A percentile compares a stretch with the other conserved stretches of the same genome.
Evolutionary conservation across 2,888 invertebrate genomes (phyloP).

Genomic region (Drosophila sordidapex): DNA sequence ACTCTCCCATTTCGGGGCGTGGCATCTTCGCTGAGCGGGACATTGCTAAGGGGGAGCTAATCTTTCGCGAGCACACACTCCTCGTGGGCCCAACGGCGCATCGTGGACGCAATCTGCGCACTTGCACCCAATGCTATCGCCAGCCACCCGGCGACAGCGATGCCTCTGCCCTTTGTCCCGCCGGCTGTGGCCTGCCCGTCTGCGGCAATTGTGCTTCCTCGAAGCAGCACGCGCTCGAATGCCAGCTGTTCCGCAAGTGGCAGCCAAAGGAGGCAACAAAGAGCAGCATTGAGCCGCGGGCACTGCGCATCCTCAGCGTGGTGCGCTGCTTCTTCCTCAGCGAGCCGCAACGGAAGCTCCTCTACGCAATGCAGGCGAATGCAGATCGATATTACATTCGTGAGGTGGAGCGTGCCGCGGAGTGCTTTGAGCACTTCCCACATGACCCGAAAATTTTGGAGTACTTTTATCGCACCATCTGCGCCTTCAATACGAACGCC

Average conservation of each 20-base stretch:
- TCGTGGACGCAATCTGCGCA: slow-evolving; percentile 85
- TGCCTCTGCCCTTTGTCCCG: slow-evolving; percentile 85
- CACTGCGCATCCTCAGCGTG: slow-evolving; percentile 81
- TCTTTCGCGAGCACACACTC: slow-evolving; percentile 90
- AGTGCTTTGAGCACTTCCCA: slow-evolving; percentile 83
- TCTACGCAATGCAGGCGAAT: slow-evolving; percentile 84
- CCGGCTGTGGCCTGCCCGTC: slow-evolving; percentile 89
- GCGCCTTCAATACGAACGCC: slow-evolving; percentile 84
- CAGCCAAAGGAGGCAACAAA: slow-evolving; percentile 84
- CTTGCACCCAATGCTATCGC: slow-evolving; percentile 89
- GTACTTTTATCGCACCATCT: slow-evolving; percentile 82
- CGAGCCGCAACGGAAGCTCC: slow-evolving; percentile 76
- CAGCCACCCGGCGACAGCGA: slow-evolving; percentile 81
- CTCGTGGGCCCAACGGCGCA: slow-evolving; percentile 89
- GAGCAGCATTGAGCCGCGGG: slow-evolving; percentile 67
- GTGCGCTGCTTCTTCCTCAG: slow-evolving; percentile 82
- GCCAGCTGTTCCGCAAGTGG: slow-evolving; percentile 87
- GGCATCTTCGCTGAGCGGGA: slow-evolving; percentile 89
- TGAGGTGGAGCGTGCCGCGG: slow-evolving; percentile 77
- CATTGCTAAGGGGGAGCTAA: slow-evolving; percentile 88
- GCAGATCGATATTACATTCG: slow-evolving; percentile 77
- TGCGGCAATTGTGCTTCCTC: slow-evolving; percentile 88
- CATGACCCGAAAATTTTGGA: slow-evolving; percentile 76
- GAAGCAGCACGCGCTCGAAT: slow-evolving; percentile 87
- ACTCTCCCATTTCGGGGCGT: slow-evolving; percentile 89